phyloP scores from a whole-genome alignment of 2,113 vertebrate species.

The Elachura formosa region DNA sequence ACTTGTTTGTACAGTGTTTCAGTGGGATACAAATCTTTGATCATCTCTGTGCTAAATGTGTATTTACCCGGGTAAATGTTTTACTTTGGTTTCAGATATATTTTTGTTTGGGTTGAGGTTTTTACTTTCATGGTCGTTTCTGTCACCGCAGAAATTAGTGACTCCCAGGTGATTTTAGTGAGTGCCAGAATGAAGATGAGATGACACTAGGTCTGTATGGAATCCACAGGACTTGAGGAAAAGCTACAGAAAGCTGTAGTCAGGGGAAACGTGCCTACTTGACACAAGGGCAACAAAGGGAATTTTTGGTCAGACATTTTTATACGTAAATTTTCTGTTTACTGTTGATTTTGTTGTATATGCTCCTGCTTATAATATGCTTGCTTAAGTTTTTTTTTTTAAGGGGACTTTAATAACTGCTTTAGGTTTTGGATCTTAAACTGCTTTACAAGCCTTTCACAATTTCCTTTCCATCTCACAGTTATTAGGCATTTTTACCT shows the following conservation, averaged over 20 bases:
- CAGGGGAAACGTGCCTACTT: not conserved
- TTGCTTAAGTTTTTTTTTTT: not conserved
- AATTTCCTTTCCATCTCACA: not conserved
- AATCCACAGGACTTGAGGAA: accelerated
- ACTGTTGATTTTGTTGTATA: not conserved
- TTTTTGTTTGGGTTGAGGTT: not conserved
- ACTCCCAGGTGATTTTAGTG: not conserved
- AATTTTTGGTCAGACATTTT: not conserved
- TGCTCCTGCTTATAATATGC: not conserved
- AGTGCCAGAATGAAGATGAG: not conserved
- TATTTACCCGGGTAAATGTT: not conserved
- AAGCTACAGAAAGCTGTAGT: not conserved
- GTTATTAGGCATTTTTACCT: not conserved
- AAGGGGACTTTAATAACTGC: not conserved
- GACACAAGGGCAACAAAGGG: not conserved
- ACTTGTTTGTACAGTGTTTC: not conserved
- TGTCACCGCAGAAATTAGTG: not conserved
- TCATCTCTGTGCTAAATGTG: not conserved
- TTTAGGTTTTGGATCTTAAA: not conserved
- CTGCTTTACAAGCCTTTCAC: not conserved
- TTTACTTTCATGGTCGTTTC: not conserved
- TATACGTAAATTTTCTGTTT: not conserved
- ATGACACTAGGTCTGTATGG: accelerated
- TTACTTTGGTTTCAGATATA: not conserved
- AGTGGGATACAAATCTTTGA: not conserved